These are phyloP conservation scores for Augochlorella aurata DNA, from an alignment of 2,888 invertebrate genomes.

Conservation along the genomic window DNA sequence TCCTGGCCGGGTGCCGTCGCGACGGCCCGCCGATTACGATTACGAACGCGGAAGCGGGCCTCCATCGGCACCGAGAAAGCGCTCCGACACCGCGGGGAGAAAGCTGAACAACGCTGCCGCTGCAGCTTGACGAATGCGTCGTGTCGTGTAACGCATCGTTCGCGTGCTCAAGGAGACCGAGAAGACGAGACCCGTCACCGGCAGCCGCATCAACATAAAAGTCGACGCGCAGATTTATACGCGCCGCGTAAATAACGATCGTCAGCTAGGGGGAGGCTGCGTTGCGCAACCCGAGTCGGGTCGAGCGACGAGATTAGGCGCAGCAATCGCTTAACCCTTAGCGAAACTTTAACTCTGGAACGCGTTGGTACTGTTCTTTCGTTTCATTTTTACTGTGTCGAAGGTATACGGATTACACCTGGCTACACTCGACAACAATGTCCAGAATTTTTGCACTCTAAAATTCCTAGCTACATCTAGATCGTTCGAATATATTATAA, in stretches of 20 bases:
- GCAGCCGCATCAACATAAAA: slow-evolving; percentile 33
- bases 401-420: too few species aligned
- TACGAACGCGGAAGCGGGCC: background rate
- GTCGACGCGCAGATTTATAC: slow-evolving; percentile 41
- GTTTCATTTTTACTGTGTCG: too few species aligned
- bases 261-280: slow-evolving; percentile 17
- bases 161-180: background rate
- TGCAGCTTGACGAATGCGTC: slow-evolving; percentile 21
- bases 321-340: background rate
- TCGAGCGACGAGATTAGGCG: slow-evolving; percentile 22
- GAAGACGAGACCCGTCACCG: slow-evolving; percentile 15
- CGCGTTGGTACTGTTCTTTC: background rate
- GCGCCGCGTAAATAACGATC: slow-evolving; percentile 47
- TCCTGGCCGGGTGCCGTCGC: background rate
- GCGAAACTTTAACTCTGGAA: background rate
- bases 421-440: too few species aligned
- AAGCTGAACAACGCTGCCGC: slow-evolving; percentile 13
- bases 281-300: background rate
- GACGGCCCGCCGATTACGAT: slow-evolving; percentile 21
- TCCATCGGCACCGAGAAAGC: background rate
- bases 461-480: too few species aligned
- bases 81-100: background rate
- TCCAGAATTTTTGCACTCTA: too few species aligned
- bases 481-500: too few species aligned
- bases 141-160: slow-evolving; percentile 26